Evolutionary conservation across 2,797 vertebrate species (phyloP), one percentile per base, ranked within the genome.

Genomic region (Sarcoramphus papa): DNA sequence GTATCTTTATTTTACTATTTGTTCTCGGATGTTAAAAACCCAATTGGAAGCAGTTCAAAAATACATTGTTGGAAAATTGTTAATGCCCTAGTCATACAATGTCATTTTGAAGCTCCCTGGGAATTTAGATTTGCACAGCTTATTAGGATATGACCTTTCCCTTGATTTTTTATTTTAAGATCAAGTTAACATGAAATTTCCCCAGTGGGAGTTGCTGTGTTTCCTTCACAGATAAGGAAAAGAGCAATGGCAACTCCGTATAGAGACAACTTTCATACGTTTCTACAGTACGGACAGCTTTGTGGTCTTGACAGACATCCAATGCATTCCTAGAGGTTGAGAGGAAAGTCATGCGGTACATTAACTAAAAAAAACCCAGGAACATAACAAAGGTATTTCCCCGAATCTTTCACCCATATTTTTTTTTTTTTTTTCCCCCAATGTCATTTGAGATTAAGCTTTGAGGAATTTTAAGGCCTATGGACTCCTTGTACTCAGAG

Each of bases 121-220:
- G 99, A 99, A 99, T 98, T 98, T 97, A 92, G 88, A 98, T 98
- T 98, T 99, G 97, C 98, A 98, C 98, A 98, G 98, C 98, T 98
- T 98, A 98, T 98, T 98, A 99, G 99, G 98, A 99, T 99, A 96
- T 98, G 98, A 99, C 99, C 99, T 99, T 98, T 99, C 98, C 97
- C 98, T 98, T 97, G 97, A 98, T 98, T 99, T 98, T 98, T 99
- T 99, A 98, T 99, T 99, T 99, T 99, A 99, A 99, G 98, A 98
- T 98, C 97, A 85, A 98, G 98, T 98, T 98, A 98, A 98, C 98
- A 98, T 97, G 96, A 98, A 98, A 99, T 99, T 98, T 98, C 98
- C 99, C 99, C 98, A 98, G 95, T 97, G 99, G 98, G 99, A 98
- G 97, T 97, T 97, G 92, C 94, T 98, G 97, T 94, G 98, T 98